phyloP scores from a whole-genome alignment of 1,140 invertebrate genomes.

The Anagrus nilaparvatae region DNA sequence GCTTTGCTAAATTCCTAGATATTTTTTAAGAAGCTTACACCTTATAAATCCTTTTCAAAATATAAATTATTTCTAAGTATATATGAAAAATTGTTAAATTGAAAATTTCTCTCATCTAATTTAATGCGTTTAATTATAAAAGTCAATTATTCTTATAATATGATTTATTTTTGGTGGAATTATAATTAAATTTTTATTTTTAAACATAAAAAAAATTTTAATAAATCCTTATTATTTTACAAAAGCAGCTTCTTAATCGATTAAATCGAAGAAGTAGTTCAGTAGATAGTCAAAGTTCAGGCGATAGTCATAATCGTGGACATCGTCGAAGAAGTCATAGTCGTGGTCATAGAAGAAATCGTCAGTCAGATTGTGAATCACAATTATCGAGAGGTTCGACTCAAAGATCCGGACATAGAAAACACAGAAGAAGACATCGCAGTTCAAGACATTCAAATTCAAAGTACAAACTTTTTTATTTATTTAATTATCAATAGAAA shows the following conservation, averaged over 20 bases:
- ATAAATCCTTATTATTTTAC: neutral
- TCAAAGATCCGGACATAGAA: conserved; percentile 55
- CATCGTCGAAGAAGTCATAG: conserved; percentile 42
- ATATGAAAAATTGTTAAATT: neutral
- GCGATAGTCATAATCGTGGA: conserved; percentile 39
- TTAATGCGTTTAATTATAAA: neutral
- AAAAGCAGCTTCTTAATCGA: conserved; percentile 37
- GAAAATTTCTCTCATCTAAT: no score
- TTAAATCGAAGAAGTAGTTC: conserved; percentile 48
- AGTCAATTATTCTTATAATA: no score
- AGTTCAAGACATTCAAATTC: conserved; percentile 38
- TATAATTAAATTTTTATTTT: neutral
- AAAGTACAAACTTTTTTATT: no score
- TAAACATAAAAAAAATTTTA: neutral
- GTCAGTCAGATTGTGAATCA: conserved; percentile 80
- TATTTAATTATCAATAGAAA: conserved; percentile 13
- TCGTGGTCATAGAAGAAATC: conserved; percentile 63
- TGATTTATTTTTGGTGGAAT: neutral
- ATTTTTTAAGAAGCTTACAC: conserved; percentile 2
- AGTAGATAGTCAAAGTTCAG: conserved; percentile 76
- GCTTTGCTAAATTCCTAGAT: no score
- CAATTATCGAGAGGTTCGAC: conserved; percentile 74
- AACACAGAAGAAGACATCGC: conserved; percentile 56
- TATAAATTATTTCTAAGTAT: no score
- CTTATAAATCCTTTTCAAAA: neutral